Evolutionary conservation across 2,888 invertebrate genomes (phyloP).

Genomic region (Itoplectis maculator): DNA sequence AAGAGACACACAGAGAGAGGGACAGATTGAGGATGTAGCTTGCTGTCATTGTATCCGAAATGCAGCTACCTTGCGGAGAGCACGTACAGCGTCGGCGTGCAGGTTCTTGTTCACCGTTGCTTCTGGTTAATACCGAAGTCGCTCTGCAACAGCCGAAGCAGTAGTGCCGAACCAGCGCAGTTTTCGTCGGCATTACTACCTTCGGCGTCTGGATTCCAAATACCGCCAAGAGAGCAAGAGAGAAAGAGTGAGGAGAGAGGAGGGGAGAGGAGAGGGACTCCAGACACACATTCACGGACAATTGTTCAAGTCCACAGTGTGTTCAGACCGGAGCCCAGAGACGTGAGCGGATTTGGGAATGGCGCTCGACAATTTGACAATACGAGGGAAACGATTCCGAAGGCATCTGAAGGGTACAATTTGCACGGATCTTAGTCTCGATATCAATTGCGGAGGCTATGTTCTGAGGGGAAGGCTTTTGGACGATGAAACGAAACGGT

Average conservation of each 20-base stretch:
- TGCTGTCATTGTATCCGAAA: conserved; percentile 64
- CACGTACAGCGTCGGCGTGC: conserved; percentile 55
- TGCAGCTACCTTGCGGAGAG: conserved; percentile 67
- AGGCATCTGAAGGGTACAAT: conserved; percentile 10
- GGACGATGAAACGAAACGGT: background rate
- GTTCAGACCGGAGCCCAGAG: background rate
- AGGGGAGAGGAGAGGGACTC: too few relatives aligned
- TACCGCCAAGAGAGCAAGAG: background rate
- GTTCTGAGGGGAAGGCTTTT: background rate
- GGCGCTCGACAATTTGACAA: conserved; percentile 51
- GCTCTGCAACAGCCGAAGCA: background rate
- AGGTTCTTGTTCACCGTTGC: conserved; percentile 49
- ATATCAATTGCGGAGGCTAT: conserved; percentile 6
- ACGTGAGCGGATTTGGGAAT: conserved; percentile 61
- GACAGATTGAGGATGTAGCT: conserved; percentile 17
- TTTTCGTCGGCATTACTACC: conserved; percentile 46
- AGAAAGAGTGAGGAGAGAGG: too few relatives aligned
- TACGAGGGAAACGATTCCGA: conserved; percentile 33
- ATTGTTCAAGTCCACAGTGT: conserved; percentile 26
- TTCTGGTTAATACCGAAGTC: conserved; percentile 51
- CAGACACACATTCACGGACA: background rate
- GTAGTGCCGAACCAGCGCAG: background rate
- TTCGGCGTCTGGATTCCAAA: conserved; percentile 60
- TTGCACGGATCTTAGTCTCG: conserved; percentile 10
- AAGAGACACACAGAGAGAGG: conserved; percentile 8